Percentiles rank a stretch among this genome's conserved stretches.
Conservation (phyloP, 2,113 vertebrate genomes). For the Scomber colias region DNA sequence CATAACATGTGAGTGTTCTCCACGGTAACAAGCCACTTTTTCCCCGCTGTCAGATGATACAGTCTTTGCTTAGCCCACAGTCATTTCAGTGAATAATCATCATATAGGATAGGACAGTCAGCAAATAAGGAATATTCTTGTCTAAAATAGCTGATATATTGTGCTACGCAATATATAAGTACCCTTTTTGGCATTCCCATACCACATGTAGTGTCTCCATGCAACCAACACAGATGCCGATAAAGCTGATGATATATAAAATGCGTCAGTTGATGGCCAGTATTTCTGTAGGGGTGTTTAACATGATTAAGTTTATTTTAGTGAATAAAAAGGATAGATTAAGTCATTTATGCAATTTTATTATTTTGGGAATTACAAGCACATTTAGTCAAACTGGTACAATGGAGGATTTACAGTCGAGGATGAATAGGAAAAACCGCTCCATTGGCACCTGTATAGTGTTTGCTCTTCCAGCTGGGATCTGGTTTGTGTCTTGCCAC, state of each 20-base stretch:
- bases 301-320: too few relatives aligned
- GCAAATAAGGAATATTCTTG: background rate
- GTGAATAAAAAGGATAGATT: too few relatives aligned
- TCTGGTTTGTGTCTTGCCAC: constrained; percentile 25
- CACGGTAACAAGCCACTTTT: background rate
- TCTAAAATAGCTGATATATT: background rate
- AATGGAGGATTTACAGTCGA: background rate
- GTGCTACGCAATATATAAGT: background rate
- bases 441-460: background rate
- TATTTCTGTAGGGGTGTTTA: too few relatives aligned
- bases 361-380: too few relatives aligned
- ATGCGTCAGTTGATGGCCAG: too few relatives aligned
- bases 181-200: too few relatives aligned
- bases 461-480: background rate
- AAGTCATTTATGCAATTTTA: too few relatives aligned
- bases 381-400: too few relatives aligned
- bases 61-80: background rate
- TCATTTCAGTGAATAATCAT: background rate
- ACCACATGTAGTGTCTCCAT: too few relatives aligned
- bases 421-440: background rate
- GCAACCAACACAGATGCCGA: too few relatives aligned
- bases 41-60: background rate
- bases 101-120: background rate
- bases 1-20: background rate
- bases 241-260: too few relatives aligned